Conservation (phyloP, 2,797 vertebrate species). For the Acestrorhynchus altus region DNA sequence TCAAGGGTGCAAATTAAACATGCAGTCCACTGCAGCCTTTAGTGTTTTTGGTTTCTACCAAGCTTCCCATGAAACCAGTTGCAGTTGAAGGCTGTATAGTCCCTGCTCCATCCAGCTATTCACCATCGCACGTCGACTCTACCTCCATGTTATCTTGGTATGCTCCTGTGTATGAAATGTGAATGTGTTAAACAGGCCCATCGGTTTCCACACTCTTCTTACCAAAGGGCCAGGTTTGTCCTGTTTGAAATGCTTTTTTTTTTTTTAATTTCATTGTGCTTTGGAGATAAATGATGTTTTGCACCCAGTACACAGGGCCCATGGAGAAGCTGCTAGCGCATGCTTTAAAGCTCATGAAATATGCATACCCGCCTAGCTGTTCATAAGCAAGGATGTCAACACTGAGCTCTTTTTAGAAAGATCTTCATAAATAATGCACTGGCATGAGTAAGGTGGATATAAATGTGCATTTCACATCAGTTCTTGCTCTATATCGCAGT, state of each 20-base stretch:
- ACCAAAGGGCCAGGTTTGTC: not conserved
- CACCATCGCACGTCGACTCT: not conserved
- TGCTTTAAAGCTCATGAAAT: slow-evolving; percentile 46
- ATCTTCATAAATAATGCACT: slow-evolving; percentile 70
- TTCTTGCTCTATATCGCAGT: not conserved
- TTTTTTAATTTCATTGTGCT: not conserved
- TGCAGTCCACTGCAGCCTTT: slow-evolving; percentile 42
- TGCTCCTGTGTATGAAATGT: not conserved
- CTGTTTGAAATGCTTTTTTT: not conserved
- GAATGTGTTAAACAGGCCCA: not conserved
- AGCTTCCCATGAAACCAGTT: slow-evolving; percentile 49
- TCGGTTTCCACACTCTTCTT: not conserved
- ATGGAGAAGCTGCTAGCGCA: slow-evolving; percentile 5
- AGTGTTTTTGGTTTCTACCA: slow-evolving; percentile 10
- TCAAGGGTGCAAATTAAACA: slow-evolving; percentile 18
- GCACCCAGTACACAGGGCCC: slow-evolving; percentile 8
- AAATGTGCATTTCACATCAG: slow-evolving; percentile 19
- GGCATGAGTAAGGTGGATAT: slow-evolving; percentile 62
- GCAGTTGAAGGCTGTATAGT: slow-evolving; percentile 16
- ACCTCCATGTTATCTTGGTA: not conserved
- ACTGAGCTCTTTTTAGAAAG: slow-evolving; percentile 51
- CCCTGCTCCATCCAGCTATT: not conserved
- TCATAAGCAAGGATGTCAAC: slow-evolving; percentile 58
- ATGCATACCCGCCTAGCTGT: slow-evolving; percentile 43
- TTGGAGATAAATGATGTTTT: not conserved